Conservation (phyloP, 2,888 invertebrate genomes). For the Andrena hattorfiana region DNA sequence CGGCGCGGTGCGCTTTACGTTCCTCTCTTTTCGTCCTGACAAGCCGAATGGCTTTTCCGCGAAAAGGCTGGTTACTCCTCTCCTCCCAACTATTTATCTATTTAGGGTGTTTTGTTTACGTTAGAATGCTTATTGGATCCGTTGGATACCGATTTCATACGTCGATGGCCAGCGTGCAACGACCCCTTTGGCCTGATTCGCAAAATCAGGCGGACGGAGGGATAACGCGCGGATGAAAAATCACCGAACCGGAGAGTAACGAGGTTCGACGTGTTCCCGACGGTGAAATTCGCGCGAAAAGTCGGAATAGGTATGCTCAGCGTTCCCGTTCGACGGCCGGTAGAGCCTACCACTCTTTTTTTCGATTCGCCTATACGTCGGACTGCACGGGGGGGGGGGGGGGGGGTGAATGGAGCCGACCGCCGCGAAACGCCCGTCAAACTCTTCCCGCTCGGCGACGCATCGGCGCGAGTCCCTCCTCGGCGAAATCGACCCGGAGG, state of each 20-base stretch:
- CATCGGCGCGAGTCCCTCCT: constrained; percentile 15
- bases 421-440: constrained; percentile 21
- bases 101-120: not conserved
- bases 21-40: constrained; percentile 6
- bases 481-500: constrained; percentile 16
- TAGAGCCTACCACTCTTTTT: not conserved
- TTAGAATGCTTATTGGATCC: constrained; percentile 3
- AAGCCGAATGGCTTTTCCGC: constrained; percentile 20
- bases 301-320: constrained; percentile 9
- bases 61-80: constrained; percentile 23
- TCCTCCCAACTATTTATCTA: not conserved
- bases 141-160: not conserved
- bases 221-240: not conserved
- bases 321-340: not conserved
- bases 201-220: not conserved
- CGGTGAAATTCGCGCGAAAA: constrained; percentile 20
- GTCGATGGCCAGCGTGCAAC: not conserved
- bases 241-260: constrained; percentile 20
- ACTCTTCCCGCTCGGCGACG: constrained; percentile 32
- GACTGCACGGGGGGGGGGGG: not conserved
- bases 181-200: not conserved
- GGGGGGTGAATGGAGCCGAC: not conserved
- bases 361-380: not conserved
- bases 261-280: constrained; percentile 15
- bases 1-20: constrained; percentile 28